A percentile compares a stretch with the other conserved stretches of the same genome.
Conservation (phyloP, 2,113 vertebrate species). For the Ia io region DNA sequence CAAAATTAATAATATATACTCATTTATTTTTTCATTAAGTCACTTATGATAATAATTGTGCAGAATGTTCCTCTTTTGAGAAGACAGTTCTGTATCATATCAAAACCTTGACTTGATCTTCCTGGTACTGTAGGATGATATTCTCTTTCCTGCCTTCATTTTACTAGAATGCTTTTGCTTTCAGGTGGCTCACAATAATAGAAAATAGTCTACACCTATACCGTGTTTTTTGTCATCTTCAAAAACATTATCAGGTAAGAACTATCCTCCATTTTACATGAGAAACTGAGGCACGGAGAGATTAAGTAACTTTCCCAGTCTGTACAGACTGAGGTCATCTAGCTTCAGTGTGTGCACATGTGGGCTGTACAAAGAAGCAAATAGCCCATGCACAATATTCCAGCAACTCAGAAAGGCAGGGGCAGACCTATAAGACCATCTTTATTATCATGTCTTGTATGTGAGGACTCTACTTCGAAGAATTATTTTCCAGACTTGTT, state of each 20-base stretch:
- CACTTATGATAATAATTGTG: neutral
- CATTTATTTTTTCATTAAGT: neutral
- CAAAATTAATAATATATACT: neutral
- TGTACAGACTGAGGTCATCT: neutral
- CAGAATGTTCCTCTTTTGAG: neutral
- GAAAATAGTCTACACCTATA: neutral
- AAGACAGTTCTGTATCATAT: neutral
- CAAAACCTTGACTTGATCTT: neutral
- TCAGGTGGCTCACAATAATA: neutral
- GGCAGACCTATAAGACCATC: rapidly evolving
- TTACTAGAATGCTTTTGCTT: neutral
- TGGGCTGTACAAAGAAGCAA: neutral
- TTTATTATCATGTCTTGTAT: neutral
- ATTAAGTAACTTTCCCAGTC: neutral
- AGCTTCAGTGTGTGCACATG: rapidly evolving
- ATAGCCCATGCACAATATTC: rapidly evolving
- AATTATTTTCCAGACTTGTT: neutral
- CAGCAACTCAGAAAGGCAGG: neutral
- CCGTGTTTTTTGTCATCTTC: neutral
- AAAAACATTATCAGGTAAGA: neutral
- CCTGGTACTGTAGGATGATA: neutral
- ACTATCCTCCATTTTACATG: neutral
- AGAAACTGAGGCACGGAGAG: neutral
- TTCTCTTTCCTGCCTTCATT: neutral
- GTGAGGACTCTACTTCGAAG: neutral